Base-by-base conservation (phyloP, 2,797 vertebrate species). In the Emys orbicularis region DNA sequence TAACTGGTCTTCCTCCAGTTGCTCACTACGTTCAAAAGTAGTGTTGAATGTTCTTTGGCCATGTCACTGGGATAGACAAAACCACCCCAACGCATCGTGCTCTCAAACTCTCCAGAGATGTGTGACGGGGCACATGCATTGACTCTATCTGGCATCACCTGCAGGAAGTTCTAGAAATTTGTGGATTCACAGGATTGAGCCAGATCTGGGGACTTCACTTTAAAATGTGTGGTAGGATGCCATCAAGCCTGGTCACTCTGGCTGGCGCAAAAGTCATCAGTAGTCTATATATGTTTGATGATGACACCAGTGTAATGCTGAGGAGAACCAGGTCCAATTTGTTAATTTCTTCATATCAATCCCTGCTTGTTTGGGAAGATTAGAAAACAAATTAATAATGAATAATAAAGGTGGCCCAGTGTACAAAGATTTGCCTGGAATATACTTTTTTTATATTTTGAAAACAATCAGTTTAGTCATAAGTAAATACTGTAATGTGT, bases 321-420 rank as follows among this genome's bases (percentile, higher is more conserved):
- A 47, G 72, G 13, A 96, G 37, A 94, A 88, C 41, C 19, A 79
- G 92, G 95, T 95, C 79, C 85, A 92, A 87, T 95, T 95, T 97
- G 95, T 93, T 96, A 95, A 93, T 96, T 96, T 96, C 5, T 95
- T 59, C 74, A 95, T 95, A 92, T 94, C 82, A 92, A 82, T 96
- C 93, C 61, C 5, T 87, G 56, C 90, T 95, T 94, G 82, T 91
- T 89, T 96, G 76, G n/a, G 84, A 95, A 97, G 89, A 96, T 95
- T 96, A 97, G 68, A 61, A 94, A 96, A 94, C 87, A 94, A 97
- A 96, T 97, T 86, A 23, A 89, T 95, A 95, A 96, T 96, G 93
- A 96, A 96, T 91, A 96, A 90, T 95, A 89, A 92, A 4, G 1
- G 87, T 96, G 87, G 90, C 93, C 81, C 81, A 56, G 49, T 86